These are phyloP conservation scores for Trisateles emortualis DNA, from an alignment of 2,888 invertebrate species.

Conservation along the genomic window DNA sequence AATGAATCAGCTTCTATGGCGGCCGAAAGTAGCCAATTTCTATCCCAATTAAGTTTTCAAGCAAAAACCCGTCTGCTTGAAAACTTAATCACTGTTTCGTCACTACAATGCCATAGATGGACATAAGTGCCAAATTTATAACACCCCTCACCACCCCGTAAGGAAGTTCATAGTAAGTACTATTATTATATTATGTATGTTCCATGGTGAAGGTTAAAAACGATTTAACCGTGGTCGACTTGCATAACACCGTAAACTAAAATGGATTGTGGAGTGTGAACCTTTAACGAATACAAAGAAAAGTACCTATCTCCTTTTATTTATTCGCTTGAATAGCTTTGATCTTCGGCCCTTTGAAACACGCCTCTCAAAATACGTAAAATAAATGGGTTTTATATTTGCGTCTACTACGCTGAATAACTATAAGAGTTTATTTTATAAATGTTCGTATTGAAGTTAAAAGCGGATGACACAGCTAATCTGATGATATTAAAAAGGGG, in stretches of 20 bases:
- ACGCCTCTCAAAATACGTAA: constrained; percentile 63
- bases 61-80: no score
- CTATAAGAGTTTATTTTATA: constrained; percentile 53
- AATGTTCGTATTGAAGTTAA: constrained; percentile 38
- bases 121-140: no score
- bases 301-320: constrained; percentile 59
- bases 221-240: constrained; percentile 4
- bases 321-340: constrained; percentile 70
- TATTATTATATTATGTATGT: no score
- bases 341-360: constrained; percentile 68
- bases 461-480: constrained; percentile 34
- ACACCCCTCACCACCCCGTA: neutral
- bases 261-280: constrained; percentile 22
- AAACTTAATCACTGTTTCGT: no score
- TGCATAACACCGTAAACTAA: constrained; percentile 15
- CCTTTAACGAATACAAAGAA: constrained; percentile 50
- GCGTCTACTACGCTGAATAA: constrained; percentile 48
- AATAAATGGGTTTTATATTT: constrained; percentile 60
- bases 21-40: no score
- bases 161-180: constrained; percentile 2
- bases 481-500: constrained; percentile 21
- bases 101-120: no score
- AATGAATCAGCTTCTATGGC: no score
- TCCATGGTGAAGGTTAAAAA: no score
- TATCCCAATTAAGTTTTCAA: no score